A percentile compares a stretch with the other conserved stretches of the same genome.
These are phyloP conservation scores for Murina feae DNA, from an alignment of 2,113 vertebrate genomes.

Conservation along the genomic window DNA sequence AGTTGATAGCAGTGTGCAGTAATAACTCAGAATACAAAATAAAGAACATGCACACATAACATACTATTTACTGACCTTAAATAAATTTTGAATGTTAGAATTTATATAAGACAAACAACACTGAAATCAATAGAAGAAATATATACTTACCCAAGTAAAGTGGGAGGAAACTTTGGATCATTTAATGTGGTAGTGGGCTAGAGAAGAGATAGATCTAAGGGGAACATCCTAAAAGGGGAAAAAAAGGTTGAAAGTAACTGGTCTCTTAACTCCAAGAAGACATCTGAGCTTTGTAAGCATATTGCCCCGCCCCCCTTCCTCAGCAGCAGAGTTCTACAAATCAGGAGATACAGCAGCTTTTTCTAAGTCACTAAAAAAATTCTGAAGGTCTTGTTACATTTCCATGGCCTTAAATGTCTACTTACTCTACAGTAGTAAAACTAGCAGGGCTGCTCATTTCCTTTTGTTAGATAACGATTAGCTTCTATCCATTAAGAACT, in stretches of 20 bases:
- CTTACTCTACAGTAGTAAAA: neutral
- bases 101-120: neutral
- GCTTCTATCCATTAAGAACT: neutral
- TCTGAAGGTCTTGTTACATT: neutral
- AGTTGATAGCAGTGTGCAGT: neutral
- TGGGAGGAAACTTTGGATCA: neutral
- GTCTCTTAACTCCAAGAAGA: neutral
- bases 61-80: neutral
- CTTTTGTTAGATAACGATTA: constrained; percentile 16
- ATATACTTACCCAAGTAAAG: neutral
- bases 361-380: neutral
- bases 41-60: neutral
- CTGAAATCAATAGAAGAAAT: constrained; percentile 35
- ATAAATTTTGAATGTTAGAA: constrained; percentile 12
- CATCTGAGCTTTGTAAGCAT: neutral
- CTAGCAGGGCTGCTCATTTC: neutral
- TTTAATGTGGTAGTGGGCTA: neutral
- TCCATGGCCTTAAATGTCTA: neutral
- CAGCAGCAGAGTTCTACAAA: neutral
- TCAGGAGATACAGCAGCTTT: neutral
- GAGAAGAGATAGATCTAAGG: neutral
- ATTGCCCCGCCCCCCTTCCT: neutral
- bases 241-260: neutral
- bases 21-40: neutral
- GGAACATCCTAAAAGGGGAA: neutral